These are phyloP conservation scores for Mus pahari DNA, from an alignment of 2,113 vertebrate species.

Conservation along the genomic window DNA sequence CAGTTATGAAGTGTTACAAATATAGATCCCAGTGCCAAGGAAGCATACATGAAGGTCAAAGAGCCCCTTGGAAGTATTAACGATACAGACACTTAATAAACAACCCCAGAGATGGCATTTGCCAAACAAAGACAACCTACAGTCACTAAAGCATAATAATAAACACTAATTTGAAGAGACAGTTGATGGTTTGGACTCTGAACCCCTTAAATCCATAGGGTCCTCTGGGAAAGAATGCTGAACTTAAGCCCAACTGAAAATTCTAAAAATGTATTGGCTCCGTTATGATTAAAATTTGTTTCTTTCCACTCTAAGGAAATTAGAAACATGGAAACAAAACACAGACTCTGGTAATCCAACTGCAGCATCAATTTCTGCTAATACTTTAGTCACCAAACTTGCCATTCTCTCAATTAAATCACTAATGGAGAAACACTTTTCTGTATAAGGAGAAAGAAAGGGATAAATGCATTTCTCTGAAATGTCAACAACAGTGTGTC, in stretches of 20 bases:
- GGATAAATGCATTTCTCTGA: background rate
- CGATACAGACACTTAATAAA: conserved; percentile 68
- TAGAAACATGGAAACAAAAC: conserved; percentile 38
- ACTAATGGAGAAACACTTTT: background rate
- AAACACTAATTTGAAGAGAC: conserved; percentile 70
- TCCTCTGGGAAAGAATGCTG: background rate
- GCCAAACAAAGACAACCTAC: conserved; percentile 58
- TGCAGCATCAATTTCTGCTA: background rate
- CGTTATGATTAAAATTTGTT: conserved; percentile 61
- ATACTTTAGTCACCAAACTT: background rate
- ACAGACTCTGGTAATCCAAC: background rate
- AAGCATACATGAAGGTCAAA: conserved; percentile 58
- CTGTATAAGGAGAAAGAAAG: conserved; percentile 47
- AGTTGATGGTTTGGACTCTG: conserved; percentile 35
- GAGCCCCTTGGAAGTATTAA: conserved; percentile 63
- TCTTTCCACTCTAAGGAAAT: conserved; percentile 55
- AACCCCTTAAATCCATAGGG: background rate
- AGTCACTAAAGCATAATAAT: conserved; percentile 63
- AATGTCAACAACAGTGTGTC: background rate
- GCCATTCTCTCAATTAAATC: background rate
- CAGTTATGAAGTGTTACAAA: conserved; percentile 65
- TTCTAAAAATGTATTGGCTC: conserved; percentile 69
- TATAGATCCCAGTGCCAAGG: conserved; percentile 16
- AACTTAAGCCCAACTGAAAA: conserved; percentile 50
- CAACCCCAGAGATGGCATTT: conserved; percentile 58